These are phyloP conservation scores for Artemisiospiza belli DNA, from an alignment of 2,113 vertebrate species.

Conservation along the genomic window DNA sequence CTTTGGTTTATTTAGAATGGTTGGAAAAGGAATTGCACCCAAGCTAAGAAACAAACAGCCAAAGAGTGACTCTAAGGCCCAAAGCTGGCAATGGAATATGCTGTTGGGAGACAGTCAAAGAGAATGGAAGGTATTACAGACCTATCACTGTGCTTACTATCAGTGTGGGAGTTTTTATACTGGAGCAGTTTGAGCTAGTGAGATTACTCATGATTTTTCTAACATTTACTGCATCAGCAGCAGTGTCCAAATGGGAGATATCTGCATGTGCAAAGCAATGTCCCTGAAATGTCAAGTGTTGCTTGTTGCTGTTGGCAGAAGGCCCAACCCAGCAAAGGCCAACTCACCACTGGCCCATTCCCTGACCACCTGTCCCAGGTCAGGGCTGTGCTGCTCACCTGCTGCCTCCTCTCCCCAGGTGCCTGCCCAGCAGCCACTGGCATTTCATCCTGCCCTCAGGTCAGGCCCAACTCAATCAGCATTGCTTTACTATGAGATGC, in stretches of 20 bases:
- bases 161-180: neutral
- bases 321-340: neutral
- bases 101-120: neutral
- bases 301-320: neutral
- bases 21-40: neutral
- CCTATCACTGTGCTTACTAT: neutral
- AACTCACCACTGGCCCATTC: neutral
- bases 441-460: neutral
- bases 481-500: neutral
- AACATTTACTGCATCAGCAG: neutral
- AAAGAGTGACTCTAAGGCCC: neutral
- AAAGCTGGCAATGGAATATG: neutral
- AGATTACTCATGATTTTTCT: neutral
- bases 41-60: neutral
- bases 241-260: neutral
- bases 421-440: neutral
- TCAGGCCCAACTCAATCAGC: neutral
- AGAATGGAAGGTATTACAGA: neutral
- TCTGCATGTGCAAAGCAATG: neutral
- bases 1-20: neutral
- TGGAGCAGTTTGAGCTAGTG: neutral
- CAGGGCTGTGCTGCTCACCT: neutral
- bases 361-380: neutral
- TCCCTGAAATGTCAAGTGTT: neutral
- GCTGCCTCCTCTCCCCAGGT: neutral